phyloP scores from a whole-genome alignment of 2,797 vertebrate species.

The Phrynocephalus forsythii region DNA sequence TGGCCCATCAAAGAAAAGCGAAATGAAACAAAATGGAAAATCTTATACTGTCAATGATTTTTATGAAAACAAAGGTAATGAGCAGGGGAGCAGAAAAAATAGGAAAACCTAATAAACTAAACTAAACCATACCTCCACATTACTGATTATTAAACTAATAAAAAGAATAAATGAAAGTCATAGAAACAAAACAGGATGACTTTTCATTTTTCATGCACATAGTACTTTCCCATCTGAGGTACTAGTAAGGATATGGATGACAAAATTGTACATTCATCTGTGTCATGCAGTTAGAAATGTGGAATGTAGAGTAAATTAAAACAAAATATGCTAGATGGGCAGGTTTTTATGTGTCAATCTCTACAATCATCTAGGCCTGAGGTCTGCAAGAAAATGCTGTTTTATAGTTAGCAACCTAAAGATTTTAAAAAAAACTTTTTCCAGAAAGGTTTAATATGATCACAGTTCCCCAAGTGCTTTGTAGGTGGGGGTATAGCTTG shows the following conservation, averaged over 20 bases:
- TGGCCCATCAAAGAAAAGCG: no score
- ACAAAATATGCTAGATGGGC: not conserved
- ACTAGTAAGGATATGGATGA: not conserved
- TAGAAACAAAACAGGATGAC: not conserved
- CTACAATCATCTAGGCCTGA: not conserved
- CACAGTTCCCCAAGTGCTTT: constrained; percentile 7
- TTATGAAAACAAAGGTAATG: constrained; percentile 6
- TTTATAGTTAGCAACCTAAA: not conserved
- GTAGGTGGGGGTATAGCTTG: not conserved
- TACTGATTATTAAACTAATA: not conserved
- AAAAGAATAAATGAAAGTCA: not conserved
- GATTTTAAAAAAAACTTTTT: not conserved
- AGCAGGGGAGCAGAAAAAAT: not conserved
- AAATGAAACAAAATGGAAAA: no score
- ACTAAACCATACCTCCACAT: not conserved
- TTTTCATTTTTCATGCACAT: not conserved
- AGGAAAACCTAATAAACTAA: not conserved
- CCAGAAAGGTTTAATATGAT: not conserved
- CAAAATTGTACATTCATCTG: not conserved
- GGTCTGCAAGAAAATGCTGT: not conserved
- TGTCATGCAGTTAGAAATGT: not conserved
- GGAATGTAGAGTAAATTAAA: not conserved
- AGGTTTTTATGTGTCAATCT: not conserved
- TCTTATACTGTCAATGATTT: not conserved
- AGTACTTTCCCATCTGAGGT: not conserved